These are phyloP conservation scores for Drosophila mayaguana DNA, from an alignment of 2,888 invertebrate species.

Conservation along the genomic window DNA sequence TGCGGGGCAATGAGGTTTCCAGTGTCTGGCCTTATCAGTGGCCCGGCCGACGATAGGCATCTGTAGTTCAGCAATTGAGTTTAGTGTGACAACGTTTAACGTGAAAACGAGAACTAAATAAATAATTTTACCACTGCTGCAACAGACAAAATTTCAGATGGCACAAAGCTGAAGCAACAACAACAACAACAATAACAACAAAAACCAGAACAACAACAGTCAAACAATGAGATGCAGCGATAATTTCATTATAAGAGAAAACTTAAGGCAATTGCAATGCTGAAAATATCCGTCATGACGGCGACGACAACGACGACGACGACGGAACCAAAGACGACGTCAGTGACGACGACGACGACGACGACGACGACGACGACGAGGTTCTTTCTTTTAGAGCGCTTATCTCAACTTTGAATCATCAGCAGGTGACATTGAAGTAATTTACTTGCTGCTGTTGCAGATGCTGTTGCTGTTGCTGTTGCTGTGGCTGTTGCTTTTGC, in stretches of 20 bases:
- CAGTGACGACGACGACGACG: neutral
- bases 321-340: slow-evolving; percentile 15
- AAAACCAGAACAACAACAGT: slow-evolving; percentile 28
- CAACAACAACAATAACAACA: slow-evolving; percentile 19
- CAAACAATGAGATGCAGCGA: slow-evolving; percentile 78
- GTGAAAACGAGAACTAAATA: slow-evolving; percentile 79
- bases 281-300: slow-evolving; percentile 60
- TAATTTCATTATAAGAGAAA: slow-evolving; percentile 80
- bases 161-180: slow-evolving; percentile 19
- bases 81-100: slow-evolving; percentile 80
- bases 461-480: slow-evolving; percentile 29
- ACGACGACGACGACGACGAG: slow-evolving; percentile 23
- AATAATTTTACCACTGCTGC: slow-evolving; percentile 69
- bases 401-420: slow-evolving; percentile 76
- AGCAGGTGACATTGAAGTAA: slow-evolving; percentile 82
- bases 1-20: slow-evolving; percentile 7
- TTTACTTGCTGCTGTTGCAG: slow-evolving; percentile 73
- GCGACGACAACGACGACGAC: slow-evolving; percentile 8
- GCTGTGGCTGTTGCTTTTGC: slow-evolving; percentile 46
- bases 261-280: slow-evolving; percentile 65
- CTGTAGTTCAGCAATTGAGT: slow-evolving; percentile 67
- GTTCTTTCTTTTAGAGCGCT: slow-evolving; percentile 66
- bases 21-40: slow-evolving; percentile 55
- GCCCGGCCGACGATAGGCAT: slow-evolving; percentile 52
- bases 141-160: slow-evolving; percentile 57